Evolutionary conservation across 2,888 invertebrate genomes (phyloP).

Genomic region (Drosophila neotestacea): DNA sequence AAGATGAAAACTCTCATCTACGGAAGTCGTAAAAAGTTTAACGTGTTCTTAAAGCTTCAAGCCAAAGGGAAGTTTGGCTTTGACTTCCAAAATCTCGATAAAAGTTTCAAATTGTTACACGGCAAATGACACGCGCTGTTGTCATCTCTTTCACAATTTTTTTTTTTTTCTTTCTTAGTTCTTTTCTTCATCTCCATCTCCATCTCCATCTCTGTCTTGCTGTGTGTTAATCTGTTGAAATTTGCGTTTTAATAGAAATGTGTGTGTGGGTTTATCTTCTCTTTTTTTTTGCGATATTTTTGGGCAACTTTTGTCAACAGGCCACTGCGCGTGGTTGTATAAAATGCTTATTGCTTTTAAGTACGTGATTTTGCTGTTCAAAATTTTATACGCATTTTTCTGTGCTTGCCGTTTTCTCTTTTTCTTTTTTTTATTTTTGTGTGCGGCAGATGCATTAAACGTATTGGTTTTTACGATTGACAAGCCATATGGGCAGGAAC

Average conservation of each 20-base stretch:
- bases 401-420: neutral
- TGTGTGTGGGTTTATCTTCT: conserved; percentile 23
- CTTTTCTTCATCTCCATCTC: too few relatives aligned
- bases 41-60: conserved; percentile 66
- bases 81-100: conserved; percentile 46
- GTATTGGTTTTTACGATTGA: conserved; percentile 72
- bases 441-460: conserved; percentile 62
- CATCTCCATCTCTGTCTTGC: conserved; percentile 11
- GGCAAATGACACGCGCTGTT: conserved; percentile 72
- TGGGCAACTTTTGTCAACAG: conserved; percentile 51
- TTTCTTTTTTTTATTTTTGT: neutral
- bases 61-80: conserved; percentile 36
- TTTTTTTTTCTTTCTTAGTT: neutral
- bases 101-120: conserved; percentile 79
- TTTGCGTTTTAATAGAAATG: conserved; percentile 75
- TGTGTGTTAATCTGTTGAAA: conserved; percentile 77
- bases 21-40: conserved; percentile 75
- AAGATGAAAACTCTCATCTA: conserved; percentile 47
- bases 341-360: conserved; percentile 78
- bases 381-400: conserved; percentile 41
- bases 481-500: conserved; percentile 44
- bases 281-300: conserved; percentile 35
- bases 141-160: conserved; percentile 25
- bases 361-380: conserved; percentile 71
- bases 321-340: conserved; percentile 43